Base-by-base conservation (phyloP, 2,113 vertebrate species). In the Thamnaconus septentrionalis region DNA sequence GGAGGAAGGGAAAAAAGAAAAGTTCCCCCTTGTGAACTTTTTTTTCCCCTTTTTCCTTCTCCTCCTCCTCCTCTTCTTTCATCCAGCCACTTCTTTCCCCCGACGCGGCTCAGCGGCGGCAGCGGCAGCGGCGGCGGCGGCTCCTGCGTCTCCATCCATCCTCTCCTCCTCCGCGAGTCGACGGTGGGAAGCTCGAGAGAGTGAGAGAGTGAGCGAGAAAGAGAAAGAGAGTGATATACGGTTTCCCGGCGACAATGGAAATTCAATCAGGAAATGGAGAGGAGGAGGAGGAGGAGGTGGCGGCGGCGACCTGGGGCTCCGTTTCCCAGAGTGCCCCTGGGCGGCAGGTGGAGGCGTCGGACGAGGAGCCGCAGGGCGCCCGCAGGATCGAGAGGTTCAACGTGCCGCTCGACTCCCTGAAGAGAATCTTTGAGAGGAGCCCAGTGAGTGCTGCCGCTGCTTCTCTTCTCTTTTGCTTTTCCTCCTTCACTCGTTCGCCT, bases 211-310 rank as follows among this genome's bases (percentile, higher is more conserved):
- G 18, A 31, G 18, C 1, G 18, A 31, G 18, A 31, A 31, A 31
- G 18, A 31, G 18, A 31, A 31, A 31, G 18, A 31, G 18, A 31
- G 18, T 1, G 18, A 31, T 31, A 31, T 91, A 79, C 75, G 8
- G 82, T 92, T 89, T 89, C 91, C 66, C 70, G 47, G 50, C 72
- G 80, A 92, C 88, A 91, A 93, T 93, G 92, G 92, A 93, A 92
- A 92, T 76, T 89, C 90, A 89, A 91, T 92, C 91, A 89, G 90
- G 88, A 92, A 91, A 89, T 82, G 80, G 86, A 88, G 85, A 81
- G 78, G 84, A 82, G 85, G 87, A 56, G 82, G 85, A 81, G 78
- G 84, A 81, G 85, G 87, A 54, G 82, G 76, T 58, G 67, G 80
- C 76, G 44, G 71, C 68, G 8, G 69, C 48, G 75, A 81, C 78